phyloP scores from a whole-genome alignment of 2,797 vertebrate genomes.

The Enteromius argenteus region DNA sequence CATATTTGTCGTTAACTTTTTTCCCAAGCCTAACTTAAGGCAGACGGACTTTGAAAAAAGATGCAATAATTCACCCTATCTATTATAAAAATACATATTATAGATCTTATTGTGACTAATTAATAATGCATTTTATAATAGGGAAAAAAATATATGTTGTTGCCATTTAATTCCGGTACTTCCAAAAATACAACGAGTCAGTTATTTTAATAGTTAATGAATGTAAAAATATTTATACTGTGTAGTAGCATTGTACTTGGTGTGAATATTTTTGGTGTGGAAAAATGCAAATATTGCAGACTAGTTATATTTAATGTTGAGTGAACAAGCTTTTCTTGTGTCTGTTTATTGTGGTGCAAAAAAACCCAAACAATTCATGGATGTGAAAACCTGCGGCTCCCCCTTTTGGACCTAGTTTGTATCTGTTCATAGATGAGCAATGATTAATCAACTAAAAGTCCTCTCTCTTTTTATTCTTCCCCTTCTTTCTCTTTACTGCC shows the following conservation, averaged over 20 bases:
- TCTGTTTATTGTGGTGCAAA: not conserved
- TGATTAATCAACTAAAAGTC: slow-evolving; percentile 75
- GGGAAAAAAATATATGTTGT: not conserved
- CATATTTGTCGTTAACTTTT: too few relatives aligned
- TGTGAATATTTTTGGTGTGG: not conserved
- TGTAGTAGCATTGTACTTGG: not conserved
- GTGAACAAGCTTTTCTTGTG: not conserved
- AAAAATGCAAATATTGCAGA: not conserved
- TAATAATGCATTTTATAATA: not conserved
- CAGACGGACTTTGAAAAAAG: too few relatives aligned
- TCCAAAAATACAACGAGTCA: not conserved
- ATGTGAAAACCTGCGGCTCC: slow-evolving; percentile 74
- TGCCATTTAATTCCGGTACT: not conserved
- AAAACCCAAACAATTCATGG: slow-evolving; percentile 28
- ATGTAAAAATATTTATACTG: not conserved
- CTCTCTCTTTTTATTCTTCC: slow-evolving; percentile 64
- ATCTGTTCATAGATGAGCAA: slow-evolving; percentile 60
- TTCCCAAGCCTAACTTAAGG: too few relatives aligned
- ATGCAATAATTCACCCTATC: not conserved
- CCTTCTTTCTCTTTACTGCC: slow-evolving; percentile 37
- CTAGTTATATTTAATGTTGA: not conserved
- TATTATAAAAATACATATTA: not conserved
- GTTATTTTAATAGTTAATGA: not conserved
- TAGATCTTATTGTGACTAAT: not conserved
- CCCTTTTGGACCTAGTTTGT: slow-evolving; percentile 64